A percentile compares a stretch with the other conserved stretches of the same genome.
phyloP scores from a whole-genome alignment of 2,888 invertebrate genomes.

The Drosophila koepferae region DNA sequence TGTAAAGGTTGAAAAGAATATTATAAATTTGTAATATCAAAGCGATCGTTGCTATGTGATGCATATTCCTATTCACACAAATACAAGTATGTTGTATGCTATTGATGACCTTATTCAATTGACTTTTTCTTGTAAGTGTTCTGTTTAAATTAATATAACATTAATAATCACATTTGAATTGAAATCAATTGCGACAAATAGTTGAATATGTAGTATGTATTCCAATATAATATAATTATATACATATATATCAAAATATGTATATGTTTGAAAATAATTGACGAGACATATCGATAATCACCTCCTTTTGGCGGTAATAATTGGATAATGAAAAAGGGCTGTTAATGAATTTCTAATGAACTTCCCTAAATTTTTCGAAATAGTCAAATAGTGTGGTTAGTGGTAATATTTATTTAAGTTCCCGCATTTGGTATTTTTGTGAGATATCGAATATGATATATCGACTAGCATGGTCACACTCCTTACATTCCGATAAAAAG shows the following conservation, averaged over 20 bases:
- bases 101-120: slow-evolving; percentile 14
- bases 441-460: background rate
- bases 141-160: background rate
- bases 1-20: slow-evolving; percentile 49
- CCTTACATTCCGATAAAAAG: background rate
- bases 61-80: background rate
- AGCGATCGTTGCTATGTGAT: slow-evolving; percentile 6
- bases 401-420: no score
- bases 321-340: background rate
- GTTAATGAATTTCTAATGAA: no score
- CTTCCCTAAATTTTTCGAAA: background rate
- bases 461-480: slow-evolving; percentile 24
- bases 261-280: background rate
- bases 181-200: background rate
- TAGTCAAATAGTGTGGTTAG: background rate
- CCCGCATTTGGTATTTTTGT: background rate
- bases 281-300: background rate
- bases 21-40: slow-evolving; percentile 8
- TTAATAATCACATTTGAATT: background rate
- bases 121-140: background rate
- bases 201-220: background rate
- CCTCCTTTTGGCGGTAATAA: background rate
- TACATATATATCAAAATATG: background rate
- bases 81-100: background rate
- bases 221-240: background rate